phyloP scores from a whole-genome alignment of 2,888 invertebrate genomes.

The Dione juno region DNA sequence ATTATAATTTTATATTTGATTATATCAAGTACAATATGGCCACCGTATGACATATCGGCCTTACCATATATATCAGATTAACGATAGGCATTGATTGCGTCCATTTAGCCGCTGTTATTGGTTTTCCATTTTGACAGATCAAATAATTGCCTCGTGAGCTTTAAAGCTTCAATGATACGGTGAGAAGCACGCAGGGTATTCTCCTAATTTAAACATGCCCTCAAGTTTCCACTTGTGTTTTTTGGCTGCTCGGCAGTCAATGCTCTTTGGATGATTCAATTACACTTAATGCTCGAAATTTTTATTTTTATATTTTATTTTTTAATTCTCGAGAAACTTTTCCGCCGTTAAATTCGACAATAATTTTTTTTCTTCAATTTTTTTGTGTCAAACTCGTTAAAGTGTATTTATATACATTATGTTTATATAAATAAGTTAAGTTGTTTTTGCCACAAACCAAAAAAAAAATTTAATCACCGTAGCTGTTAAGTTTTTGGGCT shows the following conservation, averaged over 20 bases:
- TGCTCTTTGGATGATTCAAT: constrained; percentile 7
- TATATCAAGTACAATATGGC: neutral
- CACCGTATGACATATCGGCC: neutral
- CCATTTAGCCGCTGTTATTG: constrained; percentile 15
- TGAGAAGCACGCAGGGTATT: neutral
- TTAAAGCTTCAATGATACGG: constrained; percentile 22
- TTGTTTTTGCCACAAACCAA: too few species aligned
- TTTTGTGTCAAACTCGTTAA: too few species aligned
- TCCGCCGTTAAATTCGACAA: too few species aligned
- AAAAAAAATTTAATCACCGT: too few species aligned
- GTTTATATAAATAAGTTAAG: too few species aligned
- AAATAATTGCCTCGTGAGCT: constrained; percentile 28
- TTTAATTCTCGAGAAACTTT: neutral
- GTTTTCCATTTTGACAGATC: constrained; percentile 31
- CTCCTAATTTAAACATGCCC: constrained; percentile 1
- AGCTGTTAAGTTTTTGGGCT: too few species aligned
- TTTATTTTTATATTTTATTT: neutral
- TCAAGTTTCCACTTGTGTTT: constrained; percentile 13
- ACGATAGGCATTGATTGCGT: constrained; percentile 19
- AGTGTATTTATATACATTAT: too few species aligned
- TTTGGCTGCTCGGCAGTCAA: constrained; percentile 6
- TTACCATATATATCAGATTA: neutral
- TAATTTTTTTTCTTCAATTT: too few species aligned
- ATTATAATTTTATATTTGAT: too few species aligned
- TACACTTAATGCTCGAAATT: neutral